phyloP scores from a whole-genome alignment of 2,888 invertebrate genomes.

The Pardosa pseudoannulata region DNA sequence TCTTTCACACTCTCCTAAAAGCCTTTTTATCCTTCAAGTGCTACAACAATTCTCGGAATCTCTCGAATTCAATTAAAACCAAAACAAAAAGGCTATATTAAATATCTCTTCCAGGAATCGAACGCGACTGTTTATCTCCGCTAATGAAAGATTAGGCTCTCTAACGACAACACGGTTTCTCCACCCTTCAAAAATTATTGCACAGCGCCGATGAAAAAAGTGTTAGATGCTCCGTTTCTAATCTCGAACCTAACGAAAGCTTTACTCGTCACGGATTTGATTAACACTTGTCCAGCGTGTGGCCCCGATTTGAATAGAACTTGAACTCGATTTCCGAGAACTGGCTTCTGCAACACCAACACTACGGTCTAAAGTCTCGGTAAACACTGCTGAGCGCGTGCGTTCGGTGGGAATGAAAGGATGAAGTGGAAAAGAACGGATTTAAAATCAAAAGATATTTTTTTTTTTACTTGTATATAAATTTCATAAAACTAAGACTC shows the following conservation, averaged over 20 bases:
- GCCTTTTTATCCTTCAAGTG: too few species aligned
- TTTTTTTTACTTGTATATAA: too few species aligned
- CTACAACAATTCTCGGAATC: too few species aligned
- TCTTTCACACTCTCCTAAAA: too few species aligned
- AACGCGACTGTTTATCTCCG: background rate
- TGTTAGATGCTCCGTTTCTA: background rate
- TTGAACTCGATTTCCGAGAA: constrained; percentile 28
- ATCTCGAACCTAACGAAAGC: background rate
- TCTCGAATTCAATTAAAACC: too few species aligned
- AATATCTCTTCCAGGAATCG: background rate
- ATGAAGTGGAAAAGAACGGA: too few species aligned
- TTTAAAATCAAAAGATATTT: too few species aligned
- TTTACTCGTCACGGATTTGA: constrained; percentile 9
- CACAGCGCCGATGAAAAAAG: background rate
- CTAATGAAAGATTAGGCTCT: constrained; percentile 9
- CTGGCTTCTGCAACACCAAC: constrained; percentile 1
- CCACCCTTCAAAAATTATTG: constrained; percentile 11
- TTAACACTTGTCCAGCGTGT: constrained; percentile 16
- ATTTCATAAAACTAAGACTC: too few species aligned
- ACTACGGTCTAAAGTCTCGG: constrained; percentile 23
- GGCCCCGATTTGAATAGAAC: constrained; percentile 39
- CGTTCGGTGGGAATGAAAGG: too few species aligned
- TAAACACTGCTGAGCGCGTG: constrained; percentile 5
- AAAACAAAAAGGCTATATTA: too few species aligned
- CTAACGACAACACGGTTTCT: background rate